phyloP scores from a whole-genome alignment of 1,140 invertebrate species.

The Drosophila sulfurigaster region DNA sequence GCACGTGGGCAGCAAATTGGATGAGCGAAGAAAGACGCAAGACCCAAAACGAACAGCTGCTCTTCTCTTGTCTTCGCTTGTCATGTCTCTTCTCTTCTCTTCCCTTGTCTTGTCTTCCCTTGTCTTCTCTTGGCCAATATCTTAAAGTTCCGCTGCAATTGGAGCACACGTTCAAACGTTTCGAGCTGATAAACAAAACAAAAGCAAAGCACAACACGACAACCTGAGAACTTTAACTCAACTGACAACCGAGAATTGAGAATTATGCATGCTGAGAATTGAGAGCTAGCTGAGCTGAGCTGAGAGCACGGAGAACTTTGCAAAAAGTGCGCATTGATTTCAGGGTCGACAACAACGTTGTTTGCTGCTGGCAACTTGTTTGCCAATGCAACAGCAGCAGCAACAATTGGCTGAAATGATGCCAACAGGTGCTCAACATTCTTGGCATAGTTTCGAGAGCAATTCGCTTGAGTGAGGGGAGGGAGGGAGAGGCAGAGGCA shows the following conservation, averaged over 20 bases:
- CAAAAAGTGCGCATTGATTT: constrained; percentile 36
- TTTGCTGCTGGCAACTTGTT: constrained; percentile 34
- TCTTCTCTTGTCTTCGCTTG: constrained; percentile 24
- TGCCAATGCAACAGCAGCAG: constrained; percentile 17
- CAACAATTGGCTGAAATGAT: constrained; percentile 26
- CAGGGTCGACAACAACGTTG: constrained; percentile 35
- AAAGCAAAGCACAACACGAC: background rate
- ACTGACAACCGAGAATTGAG: constrained; percentile 12
- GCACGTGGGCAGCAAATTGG: constrained; percentile 36
- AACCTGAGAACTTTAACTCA: background rate
- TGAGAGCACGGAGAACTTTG: no score
- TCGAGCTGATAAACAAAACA: constrained; percentile 9
- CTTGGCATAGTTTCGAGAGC: constrained; percentile 46
- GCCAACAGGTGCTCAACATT: constrained; percentile 54
- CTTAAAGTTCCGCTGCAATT: background rate
- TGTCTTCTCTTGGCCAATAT: constrained; percentile 30
- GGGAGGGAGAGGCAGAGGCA: background rate
- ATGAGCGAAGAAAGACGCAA: constrained; percentile 1
- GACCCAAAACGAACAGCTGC: constrained; percentile 38
- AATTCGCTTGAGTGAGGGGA: background rate
- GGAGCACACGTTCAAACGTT: constrained; percentile 6
- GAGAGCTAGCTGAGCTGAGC: no score
- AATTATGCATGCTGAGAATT: constrained; percentile 6
- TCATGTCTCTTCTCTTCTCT: no score
- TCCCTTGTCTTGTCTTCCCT: no score